phyloP scores from a whole-genome alignment of 2,113 vertebrate species.

The Cyanoderma ruficeps region DNA sequence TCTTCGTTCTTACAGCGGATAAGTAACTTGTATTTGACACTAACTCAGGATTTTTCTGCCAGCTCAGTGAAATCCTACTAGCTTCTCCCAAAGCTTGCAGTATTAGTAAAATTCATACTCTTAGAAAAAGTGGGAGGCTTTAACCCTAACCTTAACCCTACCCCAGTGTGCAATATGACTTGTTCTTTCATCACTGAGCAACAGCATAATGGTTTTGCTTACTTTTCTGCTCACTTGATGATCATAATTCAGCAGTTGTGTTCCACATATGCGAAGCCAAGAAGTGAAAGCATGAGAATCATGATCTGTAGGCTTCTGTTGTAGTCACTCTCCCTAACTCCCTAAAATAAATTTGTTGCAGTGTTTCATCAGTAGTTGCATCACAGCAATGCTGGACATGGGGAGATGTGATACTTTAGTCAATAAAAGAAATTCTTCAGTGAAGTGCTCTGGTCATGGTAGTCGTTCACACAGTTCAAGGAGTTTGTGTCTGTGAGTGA shows the following conservation, averaged over 20 bases:
- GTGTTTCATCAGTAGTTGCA: background rate
- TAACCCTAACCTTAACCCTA: background rate
- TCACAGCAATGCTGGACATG: accelerated
- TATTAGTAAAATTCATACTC: background rate
- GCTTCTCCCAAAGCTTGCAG: background rate
- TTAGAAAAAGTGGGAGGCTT: background rate
- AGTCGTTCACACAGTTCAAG: background rate
- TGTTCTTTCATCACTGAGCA: background rate
- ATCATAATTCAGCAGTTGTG: background rate
- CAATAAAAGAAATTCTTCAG: background rate
- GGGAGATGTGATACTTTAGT: background rate
- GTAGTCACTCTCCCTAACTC: background rate
- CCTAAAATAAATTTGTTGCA: background rate
- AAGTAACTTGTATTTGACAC: background rate
- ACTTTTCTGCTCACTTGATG: background rate
- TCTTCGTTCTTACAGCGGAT: background rate
- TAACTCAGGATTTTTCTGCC: background rate
- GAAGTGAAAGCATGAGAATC: background rate
- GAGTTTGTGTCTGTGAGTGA: background rate
- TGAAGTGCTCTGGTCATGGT: accelerated
- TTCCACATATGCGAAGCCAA: background rate
- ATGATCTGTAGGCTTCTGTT: background rate
- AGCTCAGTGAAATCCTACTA: background rate
- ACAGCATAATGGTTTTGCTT: background rate
- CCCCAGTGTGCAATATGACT: accelerated